These are phyloP conservation scores for Drosophila tropicalis DNA, from an alignment of 1,140 invertebrate species.

Conservation along the genomic window DNA sequence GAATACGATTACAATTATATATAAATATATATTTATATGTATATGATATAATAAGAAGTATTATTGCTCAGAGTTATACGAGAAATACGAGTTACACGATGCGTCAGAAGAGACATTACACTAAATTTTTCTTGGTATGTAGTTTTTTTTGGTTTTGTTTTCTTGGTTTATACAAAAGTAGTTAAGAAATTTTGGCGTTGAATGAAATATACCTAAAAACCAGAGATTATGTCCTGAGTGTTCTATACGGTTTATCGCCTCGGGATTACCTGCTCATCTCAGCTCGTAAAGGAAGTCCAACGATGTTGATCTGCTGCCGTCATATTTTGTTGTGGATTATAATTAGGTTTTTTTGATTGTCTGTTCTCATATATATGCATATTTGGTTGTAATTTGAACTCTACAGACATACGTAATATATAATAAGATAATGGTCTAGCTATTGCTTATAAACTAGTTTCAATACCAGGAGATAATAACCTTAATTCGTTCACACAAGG, in stretches of 20 bases:
- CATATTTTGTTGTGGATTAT: slow-evolving; percentile 31
- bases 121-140: slow-evolving; percentile 54
- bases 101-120: slow-evolving; percentile 64
- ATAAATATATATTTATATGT: slow-evolving; percentile 37
- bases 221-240: slow-evolving; percentile 31
- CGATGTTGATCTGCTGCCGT: neutral
- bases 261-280: slow-evolving; percentile 37
- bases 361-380: neutral
- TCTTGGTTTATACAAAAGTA: slow-evolving; percentile 39
- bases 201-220: slow-evolving; percentile 67
- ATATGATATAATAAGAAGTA: slow-evolving; percentile 39
- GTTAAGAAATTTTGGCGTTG: slow-evolving; percentile 56
- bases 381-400: neutral
- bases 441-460: slow-evolving; percentile 45
- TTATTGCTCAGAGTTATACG: slow-evolving; percentile 75
- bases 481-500: slow-evolving; percentile 22
- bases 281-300: slow-evolving; percentile 24
- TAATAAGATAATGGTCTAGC: slow-evolving; percentile 30
- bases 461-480: slow-evolving; percentile 16
- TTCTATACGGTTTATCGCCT: slow-evolving; percentile 18
- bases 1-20: slow-evolving; percentile 58
- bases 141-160: slow-evolving; percentile 18
- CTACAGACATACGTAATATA: slow-evolving; percentile 3
- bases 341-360: slow-evolving; percentile 49
- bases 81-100: slow-evolving; percentile 74